Percentiles rank a stretch among this genome's conserved stretches.
phyloP scores from a whole-genome alignment of 2,797 vertebrate genomes.

The Aldrovandia affinis region DNA sequence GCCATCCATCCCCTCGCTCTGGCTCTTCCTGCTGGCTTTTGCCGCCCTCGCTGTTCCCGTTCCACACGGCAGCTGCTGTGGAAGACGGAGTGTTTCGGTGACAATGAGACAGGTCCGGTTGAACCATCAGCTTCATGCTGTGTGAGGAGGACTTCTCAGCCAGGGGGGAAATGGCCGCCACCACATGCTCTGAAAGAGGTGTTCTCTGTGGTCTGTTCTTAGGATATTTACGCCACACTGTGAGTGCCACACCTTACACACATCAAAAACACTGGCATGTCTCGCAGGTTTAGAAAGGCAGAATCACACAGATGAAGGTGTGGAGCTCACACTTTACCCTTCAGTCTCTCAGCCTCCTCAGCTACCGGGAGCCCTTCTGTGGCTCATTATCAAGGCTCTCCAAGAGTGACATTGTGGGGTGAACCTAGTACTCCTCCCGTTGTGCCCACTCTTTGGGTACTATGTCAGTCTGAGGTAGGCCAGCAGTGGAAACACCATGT shows the following conservation, averaged over 20 bases:
- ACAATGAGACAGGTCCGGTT: constrained; percentile 22
- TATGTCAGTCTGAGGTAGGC: background rate
- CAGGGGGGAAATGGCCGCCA: background rate
- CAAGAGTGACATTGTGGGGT: background rate
- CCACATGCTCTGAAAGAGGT: background rate
- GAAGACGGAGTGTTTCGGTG: background rate
- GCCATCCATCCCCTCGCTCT: constrained; percentile 49
- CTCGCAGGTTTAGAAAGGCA: background rate
- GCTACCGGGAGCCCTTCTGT: background rate
- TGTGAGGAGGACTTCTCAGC: background rate
- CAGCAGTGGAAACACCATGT: too few species aligned
- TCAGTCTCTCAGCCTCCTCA: background rate
- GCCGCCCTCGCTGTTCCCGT: constrained; percentile 11
- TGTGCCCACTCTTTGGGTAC: background rate
- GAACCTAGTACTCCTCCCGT: background rate
- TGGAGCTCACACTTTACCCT: background rate
- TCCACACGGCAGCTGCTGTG: constrained; percentile 6
- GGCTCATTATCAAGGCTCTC: background rate
- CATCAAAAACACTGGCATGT: background rate
- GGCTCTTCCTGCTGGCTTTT: constrained; percentile 35
- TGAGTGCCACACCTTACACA: background rate
- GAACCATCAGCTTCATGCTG: background rate
- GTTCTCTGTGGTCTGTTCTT: background rate
- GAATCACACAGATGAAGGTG: constrained; percentile 7
- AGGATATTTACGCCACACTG: background rate